Evolutionary conservation across 2,888 invertebrate genomes (phyloP).

Genomic region (Scaptomyza reducta): DNA sequence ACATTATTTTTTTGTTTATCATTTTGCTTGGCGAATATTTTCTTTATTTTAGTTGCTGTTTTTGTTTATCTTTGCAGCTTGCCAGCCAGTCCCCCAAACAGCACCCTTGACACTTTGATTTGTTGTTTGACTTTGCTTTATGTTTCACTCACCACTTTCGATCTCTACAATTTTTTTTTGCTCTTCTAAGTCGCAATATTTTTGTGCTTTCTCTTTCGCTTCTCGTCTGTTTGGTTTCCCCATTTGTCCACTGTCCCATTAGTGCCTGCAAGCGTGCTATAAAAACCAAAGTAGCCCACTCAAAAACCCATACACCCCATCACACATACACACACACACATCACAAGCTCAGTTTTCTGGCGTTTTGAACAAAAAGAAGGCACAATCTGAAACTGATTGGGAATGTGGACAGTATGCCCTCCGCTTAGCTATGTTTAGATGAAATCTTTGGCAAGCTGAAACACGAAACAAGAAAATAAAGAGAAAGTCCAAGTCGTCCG

Average conservation of each 20-base stretch:
- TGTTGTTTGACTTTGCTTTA: conserved; percentile 58
- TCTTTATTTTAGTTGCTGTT: conserved; percentile 41
- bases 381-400: conserved; percentile 45
- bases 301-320: conserved; percentile 61
- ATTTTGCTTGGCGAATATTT: conserved; percentile 10
- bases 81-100: conserved; percentile 1
- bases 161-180: conserved; percentile 27
- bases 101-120: conserved; percentile 54
- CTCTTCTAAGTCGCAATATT: conserved; percentile 8
- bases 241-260: conserved; percentile 28
- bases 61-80: conserved; percentile 47
- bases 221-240: conserved; percentile 7
- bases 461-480: not conserved
- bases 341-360: conserved; percentile 22
- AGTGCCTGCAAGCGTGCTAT: conserved; percentile 42
- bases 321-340: conserved; percentile 29
- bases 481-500: conserved; percentile 16
- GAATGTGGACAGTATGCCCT: conserved; percentile 55
- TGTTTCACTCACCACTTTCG: conserved; percentile 54
- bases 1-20: conserved; percentile 27
- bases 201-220: not conserved
- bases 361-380: conserved; percentile 23
- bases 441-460: conserved; percentile 8
- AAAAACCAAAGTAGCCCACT: conserved; percentile 70
- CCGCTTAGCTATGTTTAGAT: conserved; percentile 9